A percentile compares a stretch with the other conserved stretches of the same genome.
Conservation (phyloP, 2,888 invertebrate species). For the Cordylochernes scorpioides region DNA sequence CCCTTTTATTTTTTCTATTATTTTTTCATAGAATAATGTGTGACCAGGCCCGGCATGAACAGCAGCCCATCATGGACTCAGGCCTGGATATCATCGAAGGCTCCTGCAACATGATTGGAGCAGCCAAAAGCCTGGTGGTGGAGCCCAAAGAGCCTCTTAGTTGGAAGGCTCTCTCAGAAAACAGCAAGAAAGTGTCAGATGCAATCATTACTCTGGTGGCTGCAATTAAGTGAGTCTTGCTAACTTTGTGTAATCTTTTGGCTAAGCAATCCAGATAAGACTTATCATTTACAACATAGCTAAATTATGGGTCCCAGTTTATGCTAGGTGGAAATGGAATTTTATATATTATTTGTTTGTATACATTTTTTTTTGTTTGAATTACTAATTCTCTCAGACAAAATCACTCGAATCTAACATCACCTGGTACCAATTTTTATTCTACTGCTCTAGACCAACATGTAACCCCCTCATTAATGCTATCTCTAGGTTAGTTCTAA, state of each 20-base stretch:
- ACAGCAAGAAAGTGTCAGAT: conserved; percentile 84
- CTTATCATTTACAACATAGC: not conserved
- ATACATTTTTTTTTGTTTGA: no score
- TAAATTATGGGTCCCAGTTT: not conserved
- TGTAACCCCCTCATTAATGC: no score
- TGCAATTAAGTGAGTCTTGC: conserved; percentile 40
- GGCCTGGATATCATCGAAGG: conserved; percentile 51
- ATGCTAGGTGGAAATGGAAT: not conserved
- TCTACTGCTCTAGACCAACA: no score
- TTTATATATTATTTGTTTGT: conserved; percentile 1
- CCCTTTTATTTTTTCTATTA: no score
- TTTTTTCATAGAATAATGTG: no score
- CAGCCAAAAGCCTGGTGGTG: conserved; percentile 63
- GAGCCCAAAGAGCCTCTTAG: conserved; percentile 69
- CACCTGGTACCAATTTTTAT: no score
- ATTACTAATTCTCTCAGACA: no score
- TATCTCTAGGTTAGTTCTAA: no score
- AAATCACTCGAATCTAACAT: no score
- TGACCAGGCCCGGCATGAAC: conserved; percentile 38
- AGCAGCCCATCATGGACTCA: conserved; percentile 61
- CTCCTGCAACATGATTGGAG: conserved; percentile 64
- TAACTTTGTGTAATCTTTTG: not conserved
- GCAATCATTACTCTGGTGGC: conserved; percentile 79
- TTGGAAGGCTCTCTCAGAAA: conserved; percentile 75
- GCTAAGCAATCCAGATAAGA: not conserved